These are phyloP conservation scores for Yponomeuta plumbellus DNA, from an alignment of 2,888 invertebrate species.

Conservation along the genomic window DNA sequence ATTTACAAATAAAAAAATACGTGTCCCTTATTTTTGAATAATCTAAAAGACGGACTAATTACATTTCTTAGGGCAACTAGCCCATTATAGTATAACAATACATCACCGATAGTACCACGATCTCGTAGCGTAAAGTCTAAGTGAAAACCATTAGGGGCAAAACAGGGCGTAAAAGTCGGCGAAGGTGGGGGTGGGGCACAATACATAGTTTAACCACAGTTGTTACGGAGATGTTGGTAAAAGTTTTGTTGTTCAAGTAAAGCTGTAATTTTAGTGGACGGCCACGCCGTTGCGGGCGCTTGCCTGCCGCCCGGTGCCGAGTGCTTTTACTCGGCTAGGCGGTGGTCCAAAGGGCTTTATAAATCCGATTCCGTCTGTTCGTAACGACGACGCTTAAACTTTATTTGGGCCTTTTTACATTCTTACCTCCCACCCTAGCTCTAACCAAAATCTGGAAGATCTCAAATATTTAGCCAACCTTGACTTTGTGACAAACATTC, in stretches of 20 bases:
- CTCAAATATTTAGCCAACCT: no score
- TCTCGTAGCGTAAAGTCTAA: background rate
- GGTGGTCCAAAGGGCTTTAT: background rate
- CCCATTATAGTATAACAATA: background rate
- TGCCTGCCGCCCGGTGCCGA: conserved; percentile 40
- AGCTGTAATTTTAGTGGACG: conserved; percentile 60
- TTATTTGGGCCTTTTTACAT: no score
- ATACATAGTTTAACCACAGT: conserved; percentile 36
- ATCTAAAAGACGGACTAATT: no score
- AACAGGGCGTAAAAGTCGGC: conserved; percentile 32
- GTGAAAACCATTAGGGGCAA: conserved; percentile 8
- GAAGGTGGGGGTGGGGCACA: conserved; percentile 33
- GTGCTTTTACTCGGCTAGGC: conserved; percentile 41
- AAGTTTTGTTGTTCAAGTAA: conserved; percentile 31
- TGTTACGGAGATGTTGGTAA: conserved; percentile 41
- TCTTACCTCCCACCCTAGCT: no score
- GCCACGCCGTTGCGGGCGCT: conserved; percentile 22
- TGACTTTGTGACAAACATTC: no score
- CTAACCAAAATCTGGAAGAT: no score
- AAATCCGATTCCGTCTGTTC: no score
- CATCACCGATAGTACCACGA: background rate
- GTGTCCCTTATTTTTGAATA: no score
- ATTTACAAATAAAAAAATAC: no score
- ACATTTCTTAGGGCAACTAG: no score
- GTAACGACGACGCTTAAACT: no score